Base-by-base conservation (phyloP, 2,113 vertebrate genomes). In the Zosterops hypoxanthus region DNA sequence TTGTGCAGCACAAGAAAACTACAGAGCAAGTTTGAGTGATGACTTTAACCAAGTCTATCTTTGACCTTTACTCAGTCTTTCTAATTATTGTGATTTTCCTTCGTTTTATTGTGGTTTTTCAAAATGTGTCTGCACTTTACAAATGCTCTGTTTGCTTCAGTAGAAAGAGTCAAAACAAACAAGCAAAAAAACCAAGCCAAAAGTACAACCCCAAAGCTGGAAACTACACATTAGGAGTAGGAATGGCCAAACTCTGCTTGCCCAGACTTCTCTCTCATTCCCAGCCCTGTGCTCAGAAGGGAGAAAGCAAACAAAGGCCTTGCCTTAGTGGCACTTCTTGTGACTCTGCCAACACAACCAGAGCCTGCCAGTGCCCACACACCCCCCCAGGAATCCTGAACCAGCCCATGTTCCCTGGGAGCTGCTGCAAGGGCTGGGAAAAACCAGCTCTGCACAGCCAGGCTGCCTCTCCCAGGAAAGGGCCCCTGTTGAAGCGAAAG, bases 51-150 rank as follows among this genome's bases (percentile, higher is more conserved):
- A 92, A 61, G 42, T 86, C 70, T 82, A 53, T 86, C 82, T 84
- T 93, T 97, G 80, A 86, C 63, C 71, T 97, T 91, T 86, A 84
- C 31, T 92, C 36, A n/a, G 81, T 11, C 71, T 94, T 97, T 91
- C 39, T 97, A 95, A 97, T 97, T 95, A 97, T 78, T 90, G 87
- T 97, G 44, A 93, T 95, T 96, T 96, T 92, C 88, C 86, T 84
- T 93, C 11, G 8, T 86, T 92, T 95, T 95, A 90, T 80, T 91
- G 95, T 96, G 95, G 92, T 59, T 92, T 95, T 96, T 63, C 82
- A 69, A 86, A 95, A 92, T 19, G n/a, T 75, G 82, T 93, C 92
- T 79, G 69, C 49, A 78, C 56, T 95, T 88, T 69, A 61, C 33
- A 83, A 90, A 61, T 5, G 46, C 17, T 66, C 90, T 64, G 23